phyloP scores from a whole-genome alignment of 2,888 invertebrate genomes.

The Lymantria dispar region DNA sequence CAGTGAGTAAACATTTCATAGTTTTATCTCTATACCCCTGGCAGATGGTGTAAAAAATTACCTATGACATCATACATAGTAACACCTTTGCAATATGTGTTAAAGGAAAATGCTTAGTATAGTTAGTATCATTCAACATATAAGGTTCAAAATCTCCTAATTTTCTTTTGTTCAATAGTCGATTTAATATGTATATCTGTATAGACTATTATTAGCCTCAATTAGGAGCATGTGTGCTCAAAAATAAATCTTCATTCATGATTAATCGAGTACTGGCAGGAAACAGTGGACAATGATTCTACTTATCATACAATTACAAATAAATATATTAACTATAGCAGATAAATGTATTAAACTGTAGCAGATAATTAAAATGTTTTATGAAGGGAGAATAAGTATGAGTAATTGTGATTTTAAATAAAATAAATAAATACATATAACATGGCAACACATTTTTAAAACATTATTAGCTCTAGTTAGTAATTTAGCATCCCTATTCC shows the following conservation, averaged over 20 bases:
- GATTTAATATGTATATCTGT: conserved; percentile 34
- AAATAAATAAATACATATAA: too few relatives aligned
- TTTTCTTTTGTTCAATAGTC: conserved; percentile 12
- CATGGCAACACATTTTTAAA: too few relatives aligned
- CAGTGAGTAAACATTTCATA: background rate
- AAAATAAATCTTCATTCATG: conserved; percentile 56
- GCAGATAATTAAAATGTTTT: conserved; percentile 29
- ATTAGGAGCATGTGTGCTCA: conserved; percentile 56
- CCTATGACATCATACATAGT: conserved; percentile 36
- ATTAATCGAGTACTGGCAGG: conserved; percentile 24
- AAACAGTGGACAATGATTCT: conserved; percentile 43
- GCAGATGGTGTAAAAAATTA: conserved; percentile 28
- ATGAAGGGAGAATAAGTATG: background rate
- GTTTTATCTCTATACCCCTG: conserved; percentile 28
- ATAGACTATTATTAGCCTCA: conserved; percentile 58
- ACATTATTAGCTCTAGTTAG: too few relatives aligned
- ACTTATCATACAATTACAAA: conserved; percentile 37
- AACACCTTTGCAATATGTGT: conserved; percentile 18
- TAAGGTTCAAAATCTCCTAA: conserved; percentile 43
- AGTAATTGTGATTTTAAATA: too few relatives aligned
- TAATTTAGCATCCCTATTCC: too few relatives aligned
- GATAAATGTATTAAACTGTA: background rate
- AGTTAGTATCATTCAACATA: conserved; percentile 2
- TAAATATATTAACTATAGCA: conserved; percentile 19
- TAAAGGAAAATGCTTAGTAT: conserved; percentile 12